phyloP scores from a whole-genome alignment of 2,888 invertebrate genomes.

The Drosophila mimetica region DNA sequence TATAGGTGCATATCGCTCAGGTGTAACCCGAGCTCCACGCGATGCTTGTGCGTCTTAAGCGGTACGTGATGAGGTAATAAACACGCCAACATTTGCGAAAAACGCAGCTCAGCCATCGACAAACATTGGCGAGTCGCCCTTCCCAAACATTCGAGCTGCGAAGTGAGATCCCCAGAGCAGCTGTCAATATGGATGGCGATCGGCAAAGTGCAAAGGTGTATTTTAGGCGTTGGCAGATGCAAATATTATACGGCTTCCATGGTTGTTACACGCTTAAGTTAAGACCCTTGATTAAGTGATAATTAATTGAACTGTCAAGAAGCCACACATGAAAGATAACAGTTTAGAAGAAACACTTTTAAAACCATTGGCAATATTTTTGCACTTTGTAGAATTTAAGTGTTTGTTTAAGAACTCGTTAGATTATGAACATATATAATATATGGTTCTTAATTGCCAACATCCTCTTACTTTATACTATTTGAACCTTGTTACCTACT shows the following conservation, averaged over 20 bases:
- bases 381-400: too few relatives aligned
- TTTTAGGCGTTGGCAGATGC: conserved; percentile 31
- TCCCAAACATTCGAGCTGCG: conserved; percentile 16
- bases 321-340: neutral
- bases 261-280: conserved; percentile 1
- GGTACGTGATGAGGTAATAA: conserved; percentile 74
- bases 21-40: conserved; percentile 60
- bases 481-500: neutral
- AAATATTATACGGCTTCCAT: conserved; percentile 3
- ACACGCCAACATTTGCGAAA: conserved; percentile 57
- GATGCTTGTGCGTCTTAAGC: conserved; percentile 54
- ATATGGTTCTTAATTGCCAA: conserved; percentile 2
- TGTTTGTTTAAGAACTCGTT: too few relatives aligned
- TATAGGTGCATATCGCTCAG: conserved; percentile 35
- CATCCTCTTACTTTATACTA: neutral
- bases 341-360: too few relatives aligned
- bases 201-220: conserved; percentile 2
- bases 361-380: too few relatives aligned
- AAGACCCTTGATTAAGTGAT: conserved; percentile 8
- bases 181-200: conserved; percentile 51
- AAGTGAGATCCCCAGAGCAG: conserved; percentile 46
- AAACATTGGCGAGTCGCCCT: conserved; percentile 20
- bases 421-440: too few relatives aligned
- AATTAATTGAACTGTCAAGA: conserved; percentile 4
- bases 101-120: conserved; percentile 23